phyloP scores from a whole-genome alignment of 2,888 invertebrate genomes.

The Dasysyrphus tricinctus region DNA sequence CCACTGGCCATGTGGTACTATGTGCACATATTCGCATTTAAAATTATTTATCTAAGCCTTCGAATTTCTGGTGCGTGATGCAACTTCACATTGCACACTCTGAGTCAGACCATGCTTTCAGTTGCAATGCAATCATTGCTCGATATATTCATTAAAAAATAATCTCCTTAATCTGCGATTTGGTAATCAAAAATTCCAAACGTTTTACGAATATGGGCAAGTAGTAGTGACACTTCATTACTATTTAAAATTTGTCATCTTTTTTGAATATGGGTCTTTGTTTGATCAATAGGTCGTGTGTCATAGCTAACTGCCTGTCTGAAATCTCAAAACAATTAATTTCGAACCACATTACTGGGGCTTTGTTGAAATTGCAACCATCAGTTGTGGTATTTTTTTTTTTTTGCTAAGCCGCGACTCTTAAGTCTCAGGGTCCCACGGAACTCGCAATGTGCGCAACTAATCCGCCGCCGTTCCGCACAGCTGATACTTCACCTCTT shows the following conservation, averaged over 20 bases:
- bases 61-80: conserved; percentile 38
- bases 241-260: conserved; percentile 40
- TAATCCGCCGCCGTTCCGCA: neutral
- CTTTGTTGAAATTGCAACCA: conserved; percentile 9
- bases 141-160: conserved; percentile 32
- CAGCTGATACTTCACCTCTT: conserved; percentile 52
- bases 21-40: neutral
- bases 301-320: neutral
- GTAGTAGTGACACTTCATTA: neutral
- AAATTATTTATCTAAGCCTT: neutral
- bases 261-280: conserved; percentile 45
- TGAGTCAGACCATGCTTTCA: conserved; percentile 34
- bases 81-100: conserved; percentile 42
- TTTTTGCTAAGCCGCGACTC: neutral
- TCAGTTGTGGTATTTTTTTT: conserved; percentile 23
- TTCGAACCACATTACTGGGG: conserved; percentile 7
- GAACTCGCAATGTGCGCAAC: conserved; percentile 26
- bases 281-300: conserved; percentile 35
- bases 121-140: neutral
- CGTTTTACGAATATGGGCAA: neutral
- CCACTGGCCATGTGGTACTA: too few species aligned
- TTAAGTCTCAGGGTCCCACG: conserved; percentile 41
- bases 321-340: conserved; percentile 40
- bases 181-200: conserved; percentile 24
- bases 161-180: conserved; percentile 36